Base-by-base conservation (phyloP, 2,797 vertebrate species). In the Chlorospingus semifuscus region DNA sequence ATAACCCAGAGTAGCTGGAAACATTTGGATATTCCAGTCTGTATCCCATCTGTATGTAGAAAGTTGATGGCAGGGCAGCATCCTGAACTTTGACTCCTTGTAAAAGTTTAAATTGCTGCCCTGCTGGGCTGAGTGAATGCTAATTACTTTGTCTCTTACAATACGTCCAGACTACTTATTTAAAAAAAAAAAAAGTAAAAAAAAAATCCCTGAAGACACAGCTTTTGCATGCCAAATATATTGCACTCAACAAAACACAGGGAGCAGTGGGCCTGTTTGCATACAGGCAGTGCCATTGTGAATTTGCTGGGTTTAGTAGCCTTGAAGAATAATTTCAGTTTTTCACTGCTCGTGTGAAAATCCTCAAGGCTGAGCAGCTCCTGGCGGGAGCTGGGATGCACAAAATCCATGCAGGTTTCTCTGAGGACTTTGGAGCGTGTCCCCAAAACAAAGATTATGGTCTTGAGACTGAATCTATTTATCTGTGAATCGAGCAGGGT, bases 61-160 rank as follows among this genome's bases (percentile, higher is more conserved):
- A 95, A 95, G 92, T 97, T 94, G 95, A 95, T 97, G 94, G 86
- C 89, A 94, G 87, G 91, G 83, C 92, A 91, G 80, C 92, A 93
- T 89, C 91, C 89, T 94, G 88, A 77, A 91, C 96, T 97, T 95
- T 96, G 97, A 95, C 96, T 96, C 87, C 85, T 81, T 94, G 81
- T 94, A 97, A 96, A 96, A 97, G 86, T 97, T 92, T 96, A 97
- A 97, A 96, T 94, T 85, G 94, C 87, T 96, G 83, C 87, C 96
- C 96, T 95, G 89, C 92, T 95, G 96, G 95, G 96, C 74, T 76
- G 75, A 95, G 74, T 95, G 94, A 97, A 98, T 97, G 87, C 94
- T 97, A 97, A 97, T 97, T 97, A 96, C 94, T 96, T 95, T 84
- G 90, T 93, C 56, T 55, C 68, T 83, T 77, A 93, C 91, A 96